Conservation (phyloP, 2,888 invertebrate genomes). For the Leucoptera coffeella region DNA sequence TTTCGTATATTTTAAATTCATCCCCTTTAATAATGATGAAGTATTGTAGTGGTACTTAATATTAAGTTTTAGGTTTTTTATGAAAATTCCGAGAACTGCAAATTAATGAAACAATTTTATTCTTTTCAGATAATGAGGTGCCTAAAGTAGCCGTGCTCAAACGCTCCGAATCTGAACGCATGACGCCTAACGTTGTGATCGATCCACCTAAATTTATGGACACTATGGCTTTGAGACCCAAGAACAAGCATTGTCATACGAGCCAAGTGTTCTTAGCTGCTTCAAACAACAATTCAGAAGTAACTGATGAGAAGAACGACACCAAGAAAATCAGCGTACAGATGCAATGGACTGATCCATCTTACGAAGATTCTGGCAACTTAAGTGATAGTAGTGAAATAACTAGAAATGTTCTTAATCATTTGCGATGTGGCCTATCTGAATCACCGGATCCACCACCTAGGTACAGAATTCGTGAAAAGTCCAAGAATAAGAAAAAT, state of each 20-base stretch:
- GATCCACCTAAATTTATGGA: constrained; percentile 64
- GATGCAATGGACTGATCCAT: constrained; percentile 7
- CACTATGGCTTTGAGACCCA: constrained; percentile 75
- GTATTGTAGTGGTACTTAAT: no score
- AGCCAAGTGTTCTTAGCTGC: constrained; percentile 57
- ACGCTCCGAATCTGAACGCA: constrained; percentile 41
- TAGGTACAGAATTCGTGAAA: constrained; percentile 28
- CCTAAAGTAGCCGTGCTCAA: constrained; percentile 34
- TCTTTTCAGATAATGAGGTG: constrained; percentile 33
- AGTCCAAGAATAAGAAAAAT: constrained; percentile 31
- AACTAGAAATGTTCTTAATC: constrained; percentile 27
- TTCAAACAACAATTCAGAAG: constrained; percentile 14
- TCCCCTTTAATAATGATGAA: no score
- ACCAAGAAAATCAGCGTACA: background rate
- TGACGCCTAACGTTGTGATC: constrained; percentile 26
- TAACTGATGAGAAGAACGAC: background rate
- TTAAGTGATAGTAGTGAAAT: constrained; percentile 40
- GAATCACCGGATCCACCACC: constrained; percentile 46
- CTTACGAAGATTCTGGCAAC: constrained; percentile 20
- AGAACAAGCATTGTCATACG: constrained; percentile 54
- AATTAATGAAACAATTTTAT: background rate
- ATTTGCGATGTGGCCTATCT: constrained; percentile 32
- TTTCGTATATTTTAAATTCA: no score
- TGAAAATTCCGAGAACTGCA: no score
- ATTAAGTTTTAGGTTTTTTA: no score